These are phyloP conservation scores for Oncorhynchus mykiss DNA, from an alignment of 2,113 vertebrate genomes.

Conservation along the genomic window DNA sequence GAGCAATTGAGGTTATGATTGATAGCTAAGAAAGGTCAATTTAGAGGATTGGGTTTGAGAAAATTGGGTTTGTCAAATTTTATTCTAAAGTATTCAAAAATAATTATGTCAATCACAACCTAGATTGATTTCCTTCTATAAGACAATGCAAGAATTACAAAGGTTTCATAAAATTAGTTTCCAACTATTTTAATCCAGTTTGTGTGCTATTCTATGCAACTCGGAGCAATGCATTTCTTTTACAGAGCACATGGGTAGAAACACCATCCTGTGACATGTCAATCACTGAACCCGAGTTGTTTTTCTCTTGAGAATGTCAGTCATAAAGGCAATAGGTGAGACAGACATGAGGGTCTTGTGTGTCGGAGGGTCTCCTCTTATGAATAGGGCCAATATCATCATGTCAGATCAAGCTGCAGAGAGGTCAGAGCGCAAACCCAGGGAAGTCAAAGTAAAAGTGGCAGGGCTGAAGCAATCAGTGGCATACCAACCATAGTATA, in stretches of 20 bases:
- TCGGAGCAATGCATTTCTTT: not conserved
- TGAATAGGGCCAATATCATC: constrained; percentile 50
- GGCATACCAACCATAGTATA: not conserved
- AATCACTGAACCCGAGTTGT: not conserved
- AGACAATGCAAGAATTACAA: too few relatives aligned
- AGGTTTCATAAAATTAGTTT: not conserved
- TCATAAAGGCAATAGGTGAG: constrained; percentile 7
- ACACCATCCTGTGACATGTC: not conserved
- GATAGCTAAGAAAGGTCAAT: not conserved
- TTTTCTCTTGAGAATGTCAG: constrained; percentile 1
- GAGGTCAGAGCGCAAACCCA: constrained; percentile 12
- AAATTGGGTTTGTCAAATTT: not conserved
- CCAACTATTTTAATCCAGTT: not conserved
- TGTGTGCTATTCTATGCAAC: not conserved
- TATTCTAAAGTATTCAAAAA: too few relatives aligned
- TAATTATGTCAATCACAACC: not conserved
- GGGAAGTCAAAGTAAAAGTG: constrained; percentile 19
- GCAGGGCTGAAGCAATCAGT: not conserved
- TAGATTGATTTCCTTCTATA: not conserved
- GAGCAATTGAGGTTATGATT: constrained; percentile 21
- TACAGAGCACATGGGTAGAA: not conserved
- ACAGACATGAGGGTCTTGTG: not conserved
- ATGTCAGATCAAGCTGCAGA: constrained; percentile 44
- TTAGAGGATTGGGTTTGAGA: not conserved
- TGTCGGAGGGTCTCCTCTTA: constrained; percentile 34